phyloP scores from a whole-genome alignment of 2,888 invertebrate species.

The Nudaria mundana region DNA sequence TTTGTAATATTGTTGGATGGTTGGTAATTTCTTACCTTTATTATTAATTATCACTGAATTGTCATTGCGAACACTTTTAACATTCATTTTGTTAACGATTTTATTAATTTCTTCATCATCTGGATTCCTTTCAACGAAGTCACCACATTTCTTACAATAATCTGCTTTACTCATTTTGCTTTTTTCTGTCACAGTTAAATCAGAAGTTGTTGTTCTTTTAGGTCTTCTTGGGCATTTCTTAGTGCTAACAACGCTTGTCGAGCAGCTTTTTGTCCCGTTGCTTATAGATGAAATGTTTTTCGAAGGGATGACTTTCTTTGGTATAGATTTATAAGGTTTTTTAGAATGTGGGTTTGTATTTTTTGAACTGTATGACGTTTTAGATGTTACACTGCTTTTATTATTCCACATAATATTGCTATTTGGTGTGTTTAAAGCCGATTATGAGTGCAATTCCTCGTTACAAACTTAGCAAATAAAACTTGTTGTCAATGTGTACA shows the following conservation, averaged over 20 bases:
- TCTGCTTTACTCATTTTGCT: constrained; percentile 19
- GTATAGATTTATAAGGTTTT: constrained; percentile 21
- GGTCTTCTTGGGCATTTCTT: constrained; percentile 24
- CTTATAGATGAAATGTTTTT: constrained; percentile 31
- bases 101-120: constrained; percentile 6
- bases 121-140: constrained; percentile 19
- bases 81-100: constrained; percentile 18
- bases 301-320: constrained; percentile 48
- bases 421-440: background rate
- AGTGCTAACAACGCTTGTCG: constrained; percentile 39
- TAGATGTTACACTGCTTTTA: constrained; percentile 17
- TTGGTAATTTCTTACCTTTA: constrained; percentile 19
- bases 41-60: constrained; percentile 15
- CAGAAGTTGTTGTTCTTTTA: constrained; percentile 59
- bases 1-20: constrained; percentile 57
- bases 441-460: background rate
- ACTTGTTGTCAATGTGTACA: background rate
- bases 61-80: constrained; percentile 25
- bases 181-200: constrained; percentile 36
- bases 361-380: constrained; percentile 11
- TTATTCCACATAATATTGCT: constrained; percentile 14
- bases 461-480: background rate
- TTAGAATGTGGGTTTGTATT: constrained; percentile 13
- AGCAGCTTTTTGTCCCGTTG: constrained; percentile 45
- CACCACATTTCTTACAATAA: constrained; percentile 54